Percentiles rank a stretch among this genome's conserved stretches.
Conservation (phyloP, 2,888 invertebrate genomes). For the Girardia tigrina region DNA sequence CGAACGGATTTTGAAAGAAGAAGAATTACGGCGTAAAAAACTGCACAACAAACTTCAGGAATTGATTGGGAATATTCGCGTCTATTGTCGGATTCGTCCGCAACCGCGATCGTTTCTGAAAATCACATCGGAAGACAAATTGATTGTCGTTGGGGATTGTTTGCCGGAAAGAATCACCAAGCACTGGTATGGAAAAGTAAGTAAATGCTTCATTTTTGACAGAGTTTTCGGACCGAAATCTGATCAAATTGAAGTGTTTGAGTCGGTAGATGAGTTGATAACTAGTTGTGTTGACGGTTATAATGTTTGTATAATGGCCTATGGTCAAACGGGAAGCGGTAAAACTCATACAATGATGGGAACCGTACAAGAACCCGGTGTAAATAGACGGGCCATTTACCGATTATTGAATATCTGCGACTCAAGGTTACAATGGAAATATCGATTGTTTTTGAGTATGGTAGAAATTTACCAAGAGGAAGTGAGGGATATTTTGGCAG, state of each 20-base stretch:
- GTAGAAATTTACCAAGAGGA: constrained; percentile 35
- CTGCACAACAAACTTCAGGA: constrained; percentile 43
- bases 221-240: constrained; percentile 43
- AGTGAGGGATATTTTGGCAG: constrained; percentile 33
- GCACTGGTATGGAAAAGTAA: constrained; percentile 24
- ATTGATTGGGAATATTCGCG: constrained; percentile 48
- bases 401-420: too few relatives aligned
- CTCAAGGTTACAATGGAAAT: constrained; percentile 28
- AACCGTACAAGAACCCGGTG: constrained; percentile 21
- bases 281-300: constrained; percentile 50
- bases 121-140: constrained; percentile 39
- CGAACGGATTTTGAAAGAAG: constrained; percentile 28
- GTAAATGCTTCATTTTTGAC: constrained; percentile 43
- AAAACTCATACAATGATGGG: too few relatives aligned
- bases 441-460: constrained; percentile 31
- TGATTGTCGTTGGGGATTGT: constrained; percentile 41
- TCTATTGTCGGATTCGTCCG: constrained; percentile 44
- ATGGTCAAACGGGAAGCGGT: constrained; percentile 51
- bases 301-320: constrained; percentile 49
- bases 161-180: constrained; percentile 42
- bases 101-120: constrained; percentile 17
- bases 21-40: constrained; percentile 40
- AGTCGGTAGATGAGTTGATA: constrained; percentile 39
- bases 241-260: constrained; percentile 44
- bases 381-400: constrained; percentile 34